These are phyloP conservation scores for Characodon lateralis DNA, from an alignment of 2,797 vertebrate genomes.

Conservation along the genomic window DNA sequence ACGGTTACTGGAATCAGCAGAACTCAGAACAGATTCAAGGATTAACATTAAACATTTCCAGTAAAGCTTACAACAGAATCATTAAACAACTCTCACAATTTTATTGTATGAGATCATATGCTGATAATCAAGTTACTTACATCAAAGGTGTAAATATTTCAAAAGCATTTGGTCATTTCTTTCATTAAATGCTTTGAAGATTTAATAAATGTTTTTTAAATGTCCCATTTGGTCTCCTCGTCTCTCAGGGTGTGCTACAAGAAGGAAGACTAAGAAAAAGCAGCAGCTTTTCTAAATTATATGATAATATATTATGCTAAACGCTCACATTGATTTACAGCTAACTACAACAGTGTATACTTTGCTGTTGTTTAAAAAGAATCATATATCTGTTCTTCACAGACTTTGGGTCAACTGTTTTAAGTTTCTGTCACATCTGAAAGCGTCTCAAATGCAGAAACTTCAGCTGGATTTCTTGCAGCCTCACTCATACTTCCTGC, in stretches of 20 bases:
- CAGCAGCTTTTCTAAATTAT: not conserved
- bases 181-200: not conserved
- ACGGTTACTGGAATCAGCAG: not conserved
- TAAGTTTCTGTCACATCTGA: conserved; percentile 20
- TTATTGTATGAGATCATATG: not conserved
- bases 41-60: not conserved
- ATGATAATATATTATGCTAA: not conserved
- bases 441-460: conserved; percentile 10
- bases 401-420: conserved; percentile 3
- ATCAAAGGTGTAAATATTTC: not conserved
- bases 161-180: not conserved
- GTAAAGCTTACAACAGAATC: not conserved
- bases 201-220: not conserved
- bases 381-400: not conserved
- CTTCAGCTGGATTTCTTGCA: not conserved
- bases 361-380: not conserved
- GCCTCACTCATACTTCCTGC: conserved; percentile 30
- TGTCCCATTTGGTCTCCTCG: not conserved
- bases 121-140: not conserved
- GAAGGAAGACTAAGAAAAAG: not conserved
- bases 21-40: not conserved
- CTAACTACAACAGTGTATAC: not conserved
- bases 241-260: not conserved
- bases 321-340: not conserved
- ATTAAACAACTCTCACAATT: not conserved